Percentiles rank a stretch among this genome's conserved stretches.
Evolutionary conservation across 2,113 vertebrate genomes (phyloP).

Genomic region (Takifugu flavidus): DNA sequence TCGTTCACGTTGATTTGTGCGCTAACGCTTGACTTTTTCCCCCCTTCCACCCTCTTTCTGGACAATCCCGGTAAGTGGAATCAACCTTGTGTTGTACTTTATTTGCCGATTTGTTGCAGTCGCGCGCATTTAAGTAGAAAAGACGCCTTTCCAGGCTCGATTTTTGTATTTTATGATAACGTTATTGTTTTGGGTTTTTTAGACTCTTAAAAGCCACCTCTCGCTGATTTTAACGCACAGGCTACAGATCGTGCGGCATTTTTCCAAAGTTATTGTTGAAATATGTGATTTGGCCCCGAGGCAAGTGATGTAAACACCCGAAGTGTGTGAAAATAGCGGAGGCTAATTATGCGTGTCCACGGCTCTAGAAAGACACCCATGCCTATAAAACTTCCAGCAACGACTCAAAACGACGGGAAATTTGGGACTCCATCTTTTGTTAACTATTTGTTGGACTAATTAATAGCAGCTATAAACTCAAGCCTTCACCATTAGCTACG

Average conservation of each 20-base stretch:
- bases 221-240: not conserved
- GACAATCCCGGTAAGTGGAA: conserved; percentile 70
- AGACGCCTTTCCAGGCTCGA: not conserved
- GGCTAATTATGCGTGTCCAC: conserved; percentile 69
- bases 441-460: conserved; percentile 47
- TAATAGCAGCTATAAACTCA: conserved; percentile 37
- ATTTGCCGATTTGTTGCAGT: conserved; percentile 41
- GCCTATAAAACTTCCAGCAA: conserved; percentile 48
- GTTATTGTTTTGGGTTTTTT: not conserved
- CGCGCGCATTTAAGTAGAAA: conserved; percentile 14
- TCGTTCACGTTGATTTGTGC: conserved; percentile 58
- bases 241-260: conserved; percentile 9
- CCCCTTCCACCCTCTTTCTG: conserved; percentile 26
- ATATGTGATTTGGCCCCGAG: conserved; percentile 64
- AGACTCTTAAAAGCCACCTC: not conserved
- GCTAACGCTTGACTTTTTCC: conserved; percentile 41
- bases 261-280: conserved; percentile 40
- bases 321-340: conserved; percentile 63
- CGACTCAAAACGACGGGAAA: conserved; percentile 29
- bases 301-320: conserved; percentile 64
- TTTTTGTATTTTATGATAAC: not conserved
- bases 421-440: conserved; percentile 29
- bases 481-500: conserved; percentile 23
- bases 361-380: conserved; percentile 50
- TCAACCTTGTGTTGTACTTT: conserved; percentile 39